A percentile compares a stretch with the other conserved stretches of the same genome.
These are phyloP conservation scores for Alcedo atthis DNA, from an alignment of 2,797 vertebrate species.

Conservation along the genomic window DNA sequence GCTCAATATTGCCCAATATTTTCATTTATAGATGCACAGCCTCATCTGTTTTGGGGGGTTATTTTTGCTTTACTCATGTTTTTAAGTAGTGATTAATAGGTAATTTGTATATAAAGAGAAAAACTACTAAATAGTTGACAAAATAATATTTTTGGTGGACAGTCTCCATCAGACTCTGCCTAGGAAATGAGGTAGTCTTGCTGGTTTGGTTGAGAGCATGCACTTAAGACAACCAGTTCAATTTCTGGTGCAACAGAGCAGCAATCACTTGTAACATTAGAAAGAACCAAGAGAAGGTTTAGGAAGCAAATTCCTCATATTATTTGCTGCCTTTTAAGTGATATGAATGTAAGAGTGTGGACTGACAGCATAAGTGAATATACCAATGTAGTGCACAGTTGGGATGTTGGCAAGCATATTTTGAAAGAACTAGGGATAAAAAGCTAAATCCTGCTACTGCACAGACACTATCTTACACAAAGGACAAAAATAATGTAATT, in stretches of 20 bases:
- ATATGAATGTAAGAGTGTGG: neutral
- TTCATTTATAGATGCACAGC: neutral
- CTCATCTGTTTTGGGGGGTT: neutral
- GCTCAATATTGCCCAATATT: neutral
- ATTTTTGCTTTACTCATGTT: neutral
- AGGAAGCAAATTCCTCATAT: neutral
- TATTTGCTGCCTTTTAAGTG: neutral
- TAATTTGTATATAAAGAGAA: neutral
- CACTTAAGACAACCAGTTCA: neutral
- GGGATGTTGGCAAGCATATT: neutral
- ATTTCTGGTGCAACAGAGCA: neutral
- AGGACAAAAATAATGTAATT: neutral
- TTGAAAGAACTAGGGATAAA: neutral
- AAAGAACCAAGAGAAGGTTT: neutral
- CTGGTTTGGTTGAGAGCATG: neutral
- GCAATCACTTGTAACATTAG: neutral
- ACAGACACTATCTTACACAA: neutral
- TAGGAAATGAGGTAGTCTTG: neutral
- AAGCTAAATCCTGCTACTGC: neutral
- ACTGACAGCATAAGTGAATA: neutral
- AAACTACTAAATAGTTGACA: neutral
- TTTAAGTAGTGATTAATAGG: neutral
- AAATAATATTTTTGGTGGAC: neutral
- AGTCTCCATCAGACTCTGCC: neutral
- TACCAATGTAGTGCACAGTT: fast-evolving